Evolutionary conservation across 1,140 invertebrate species (phyloP).

Genomic region (Zaprionus capensis): DNA sequence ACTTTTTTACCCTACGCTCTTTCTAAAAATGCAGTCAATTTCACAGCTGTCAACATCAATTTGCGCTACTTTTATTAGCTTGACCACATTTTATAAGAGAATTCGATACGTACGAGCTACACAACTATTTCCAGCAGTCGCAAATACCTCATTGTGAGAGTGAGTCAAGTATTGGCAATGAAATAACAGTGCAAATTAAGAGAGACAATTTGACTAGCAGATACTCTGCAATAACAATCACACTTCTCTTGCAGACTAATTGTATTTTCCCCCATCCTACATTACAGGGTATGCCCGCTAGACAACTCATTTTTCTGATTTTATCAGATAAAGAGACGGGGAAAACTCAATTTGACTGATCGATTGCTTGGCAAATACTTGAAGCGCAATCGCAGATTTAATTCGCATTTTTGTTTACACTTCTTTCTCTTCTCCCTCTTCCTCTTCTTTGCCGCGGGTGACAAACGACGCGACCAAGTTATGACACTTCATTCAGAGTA

Average conservation of each 20-base stretch:
- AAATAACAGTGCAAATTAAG: neutral
- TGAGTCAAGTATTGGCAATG: neutral
- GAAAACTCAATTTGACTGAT: slow-evolving; percentile 47
- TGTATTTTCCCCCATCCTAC: neutral
- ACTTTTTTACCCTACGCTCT: too few relatives aligned
- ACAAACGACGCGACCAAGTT: slow-evolving; percentile 29
- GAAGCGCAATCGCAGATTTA: slow-evolving; percentile 18
- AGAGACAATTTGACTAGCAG: neutral
- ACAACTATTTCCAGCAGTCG: neutral
- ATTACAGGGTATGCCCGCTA: neutral
- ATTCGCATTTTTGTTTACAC: slow-evolving; percentile 17
- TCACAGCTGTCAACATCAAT: neutral
- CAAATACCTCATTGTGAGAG: neutral
- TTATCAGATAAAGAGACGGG: slow-evolving; percentile 7
- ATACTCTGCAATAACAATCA: neutral
- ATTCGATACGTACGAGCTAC: neutral
- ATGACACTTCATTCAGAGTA: slow-evolving; percentile 23
- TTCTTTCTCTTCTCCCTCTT: neutral
- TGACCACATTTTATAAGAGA: neutral
- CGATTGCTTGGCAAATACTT: slow-evolving; percentile 44
- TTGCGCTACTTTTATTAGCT: neutral
- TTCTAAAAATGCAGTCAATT: neutral
- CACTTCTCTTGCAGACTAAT: neutral
- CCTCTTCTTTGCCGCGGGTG: neutral
- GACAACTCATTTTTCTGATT: slow-evolving; percentile 13